Conservation (phyloP, 1,140 invertebrate species). For the Sitobion miscanthi region DNA sequence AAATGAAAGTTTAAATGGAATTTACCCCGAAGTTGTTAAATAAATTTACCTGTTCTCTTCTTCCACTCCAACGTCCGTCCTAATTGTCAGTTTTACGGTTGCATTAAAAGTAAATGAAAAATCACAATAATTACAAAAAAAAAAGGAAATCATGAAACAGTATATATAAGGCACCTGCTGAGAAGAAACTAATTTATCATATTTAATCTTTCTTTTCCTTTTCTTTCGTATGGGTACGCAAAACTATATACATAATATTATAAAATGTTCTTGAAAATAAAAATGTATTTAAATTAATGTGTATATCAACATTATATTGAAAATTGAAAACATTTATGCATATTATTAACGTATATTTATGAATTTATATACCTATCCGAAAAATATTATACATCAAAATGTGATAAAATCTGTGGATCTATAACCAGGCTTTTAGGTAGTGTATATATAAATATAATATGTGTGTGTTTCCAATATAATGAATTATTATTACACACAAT, state of each 20-base stretch:
- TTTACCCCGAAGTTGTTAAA: conserved; percentile 23
- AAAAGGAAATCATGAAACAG: conserved; percentile 3
- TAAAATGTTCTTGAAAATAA: conserved; percentile 10
- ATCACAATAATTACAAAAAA: conserved; percentile 19
- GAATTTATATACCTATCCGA: neutral
- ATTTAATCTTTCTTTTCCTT: neutral
- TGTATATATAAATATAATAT: neutral
- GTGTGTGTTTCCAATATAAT: neutral
- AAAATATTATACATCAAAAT: neutral
- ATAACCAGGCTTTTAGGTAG: neutral
- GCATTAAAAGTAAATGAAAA: conserved; percentile 54
- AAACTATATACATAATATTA: neutral
- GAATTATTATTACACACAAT: neutral
- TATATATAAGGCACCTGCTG: no score
- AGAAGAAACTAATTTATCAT: neutral
- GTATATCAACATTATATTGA: neutral
- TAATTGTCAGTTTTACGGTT: conserved; percentile 39
- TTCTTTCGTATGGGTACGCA: neutral
- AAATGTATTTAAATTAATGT: neutral
- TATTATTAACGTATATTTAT: neutral
- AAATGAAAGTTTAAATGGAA: neutral
- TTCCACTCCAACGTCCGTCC: conserved; percentile 44
- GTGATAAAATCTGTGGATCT: neutral
- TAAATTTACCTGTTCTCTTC: conserved; percentile 47
- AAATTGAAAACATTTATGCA: neutral